A percentile compares a stretch with the other conserved stretches of the same genome.
Evolutionary conservation across 2,888 invertebrate species (phyloP).

Genomic region (Rhagonycha lutea): DNA sequence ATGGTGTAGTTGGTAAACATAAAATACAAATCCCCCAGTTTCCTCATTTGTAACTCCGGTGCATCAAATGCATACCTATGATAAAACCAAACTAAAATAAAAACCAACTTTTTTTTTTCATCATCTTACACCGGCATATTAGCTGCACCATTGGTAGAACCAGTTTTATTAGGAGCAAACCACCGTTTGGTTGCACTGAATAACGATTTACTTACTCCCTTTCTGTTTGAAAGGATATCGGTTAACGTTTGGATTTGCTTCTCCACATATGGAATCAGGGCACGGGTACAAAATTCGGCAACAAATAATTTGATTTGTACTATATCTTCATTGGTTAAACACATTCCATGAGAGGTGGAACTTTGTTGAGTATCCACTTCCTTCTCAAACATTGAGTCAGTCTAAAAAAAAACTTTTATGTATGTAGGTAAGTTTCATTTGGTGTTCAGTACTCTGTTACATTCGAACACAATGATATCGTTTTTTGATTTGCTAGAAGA

Average conservation of each 20-base stretch:
- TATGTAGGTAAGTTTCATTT: no score
- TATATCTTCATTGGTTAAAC: conserved; percentile 80
- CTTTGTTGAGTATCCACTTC: neutral
- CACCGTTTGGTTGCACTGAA: conserved; percentile 94
- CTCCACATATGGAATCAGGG: conserved; percentile 90
- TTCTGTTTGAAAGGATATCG: conserved; percentile 82
- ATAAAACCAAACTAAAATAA: conserved; percentile 23
- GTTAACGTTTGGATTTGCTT: conserved; percentile 79
- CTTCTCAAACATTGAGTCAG: conserved; percentile 9
- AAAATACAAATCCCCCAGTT: conserved; percentile 94
- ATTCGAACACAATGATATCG: neutral
- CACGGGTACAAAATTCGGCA: conserved; percentile 84
- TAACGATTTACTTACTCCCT: conserved; percentile 90
- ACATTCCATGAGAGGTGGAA: conserved; percentile 67
- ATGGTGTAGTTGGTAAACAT: conserved; percentile 92
- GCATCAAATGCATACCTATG: conserved; percentile 79
- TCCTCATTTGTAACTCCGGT: conserved; percentile 89
- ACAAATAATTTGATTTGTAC: conserved; percentile 84
- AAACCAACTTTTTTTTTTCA: conserved; percentile 2
- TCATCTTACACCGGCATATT: conserved; percentile 80
- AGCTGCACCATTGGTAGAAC: conserved; percentile 68
- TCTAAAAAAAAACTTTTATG: conserved; percentile 5
- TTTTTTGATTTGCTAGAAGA: no score
- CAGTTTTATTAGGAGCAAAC: conserved; percentile 90
- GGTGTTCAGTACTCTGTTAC: neutral